These are phyloP conservation scores for Etheostoma perlongum DNA, from an alignment of 2,797 vertebrate genomes.

Conservation along the genomic window DNA sequence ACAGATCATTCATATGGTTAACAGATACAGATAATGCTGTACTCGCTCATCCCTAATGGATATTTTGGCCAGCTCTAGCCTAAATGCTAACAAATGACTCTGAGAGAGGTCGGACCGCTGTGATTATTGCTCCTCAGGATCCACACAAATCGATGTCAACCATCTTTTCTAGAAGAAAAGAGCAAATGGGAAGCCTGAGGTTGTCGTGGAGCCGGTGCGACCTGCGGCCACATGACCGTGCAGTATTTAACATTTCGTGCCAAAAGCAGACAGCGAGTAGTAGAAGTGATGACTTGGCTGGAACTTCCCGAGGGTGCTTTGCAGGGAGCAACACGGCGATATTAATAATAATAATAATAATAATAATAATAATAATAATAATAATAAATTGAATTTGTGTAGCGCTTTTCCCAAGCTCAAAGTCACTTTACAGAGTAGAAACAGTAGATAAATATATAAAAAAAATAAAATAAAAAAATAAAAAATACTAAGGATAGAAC, in stretches of 20 bases:
- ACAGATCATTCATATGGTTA: too few species aligned
- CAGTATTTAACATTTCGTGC: constrained; percentile 16
- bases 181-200: constrained; percentile 28
- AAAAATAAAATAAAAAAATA: too few species aligned
- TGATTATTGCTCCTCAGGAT: constrained; percentile 57
- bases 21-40: too few species aligned
- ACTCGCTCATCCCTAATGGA: too few species aligned
- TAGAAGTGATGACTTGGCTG: constrained; percentile 43
- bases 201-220: constrained; percentile 12
- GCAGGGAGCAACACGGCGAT: constrained; percentile 26
- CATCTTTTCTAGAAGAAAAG: constrained; percentile 17
- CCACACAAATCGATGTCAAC: constrained; percentile 42
- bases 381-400: too few species aligned
- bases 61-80: too few species aligned
- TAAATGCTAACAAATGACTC: constrained; percentile 43
- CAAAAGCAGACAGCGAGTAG: constrained; percentile 28
- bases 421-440: too few species aligned
- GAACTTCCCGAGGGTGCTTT: constrained; percentile 27
- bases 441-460: too few species aligned
- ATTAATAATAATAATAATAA: too few species aligned
- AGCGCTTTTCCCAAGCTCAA: too few species aligned
- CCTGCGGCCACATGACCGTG: constrained; percentile 24
- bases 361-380: too few species aligned
- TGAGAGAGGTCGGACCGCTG: constrained; percentile 48
- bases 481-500: too few species aligned